Percentiles rank a stretch among this genome's conserved stretches.
phyloP scores from a whole-genome alignment of 2,113 vertebrate genomes.

The Osmerus eperlanus region DNA sequence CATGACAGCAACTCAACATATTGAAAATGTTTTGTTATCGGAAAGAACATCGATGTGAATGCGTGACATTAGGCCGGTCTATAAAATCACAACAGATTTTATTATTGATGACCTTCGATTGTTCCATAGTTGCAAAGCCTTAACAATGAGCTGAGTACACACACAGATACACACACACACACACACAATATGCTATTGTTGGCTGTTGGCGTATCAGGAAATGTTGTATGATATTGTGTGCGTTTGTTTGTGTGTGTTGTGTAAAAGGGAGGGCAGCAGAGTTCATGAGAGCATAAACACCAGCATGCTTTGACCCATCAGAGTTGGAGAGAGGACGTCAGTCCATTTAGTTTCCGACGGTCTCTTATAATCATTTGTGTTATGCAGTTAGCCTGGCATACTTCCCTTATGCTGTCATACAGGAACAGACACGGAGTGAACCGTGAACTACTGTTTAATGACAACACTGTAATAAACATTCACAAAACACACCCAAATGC shows the following conservation, averaged over 20 bases:
- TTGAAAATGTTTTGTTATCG: constrained; percentile 3
- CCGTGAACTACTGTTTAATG: neutral
- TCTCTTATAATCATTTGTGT: constrained; percentile 43
- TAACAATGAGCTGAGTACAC: neutral
- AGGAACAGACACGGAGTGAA: constrained; percentile 26
- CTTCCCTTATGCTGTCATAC: constrained; percentile 35
- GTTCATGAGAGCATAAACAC: too few relatives aligned
- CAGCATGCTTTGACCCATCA: neutral
- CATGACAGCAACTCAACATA: neutral
- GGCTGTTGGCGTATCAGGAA: too few relatives aligned
- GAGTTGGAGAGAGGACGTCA: constrained; percentile 1
- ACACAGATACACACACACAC: neutral
- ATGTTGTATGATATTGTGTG: constrained; percentile 4
- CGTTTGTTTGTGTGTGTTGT: neutral
- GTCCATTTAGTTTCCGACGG: constrained; percentile 8
- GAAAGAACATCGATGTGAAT: neutral
- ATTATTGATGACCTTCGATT: neutral
- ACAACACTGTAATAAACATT: neutral
- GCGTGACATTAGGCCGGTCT: neutral
- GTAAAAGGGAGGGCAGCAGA: constrained; percentile 13
- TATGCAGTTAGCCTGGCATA: constrained; percentile 16
- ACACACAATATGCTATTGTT: neutral
- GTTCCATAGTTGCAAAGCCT: neutral
- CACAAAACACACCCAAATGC: constrained; percentile 19
- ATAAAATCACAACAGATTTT: constrained; percentile 13